These are phyloP conservation scores for Betta splendens DNA, from an alignment of 2,797 vertebrate genomes.

Conservation along the genomic window DNA sequence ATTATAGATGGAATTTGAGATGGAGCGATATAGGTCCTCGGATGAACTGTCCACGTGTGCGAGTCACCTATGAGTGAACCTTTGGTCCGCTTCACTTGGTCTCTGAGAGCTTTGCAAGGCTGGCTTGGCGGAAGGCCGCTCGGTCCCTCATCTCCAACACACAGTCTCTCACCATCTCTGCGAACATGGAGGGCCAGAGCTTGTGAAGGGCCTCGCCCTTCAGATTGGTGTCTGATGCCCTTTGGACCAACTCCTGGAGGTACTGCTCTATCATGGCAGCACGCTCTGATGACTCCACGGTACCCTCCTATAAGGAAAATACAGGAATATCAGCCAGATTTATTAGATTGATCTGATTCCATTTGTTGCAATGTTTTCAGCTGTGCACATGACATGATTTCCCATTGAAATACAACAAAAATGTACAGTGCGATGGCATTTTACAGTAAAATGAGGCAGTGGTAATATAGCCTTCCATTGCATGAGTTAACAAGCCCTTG, in stretches of 20 bases:
- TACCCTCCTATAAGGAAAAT: constrained; percentile 70
- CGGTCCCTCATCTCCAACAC: constrained; percentile 91
- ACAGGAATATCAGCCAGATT: neutral
- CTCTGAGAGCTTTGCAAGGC: constrained; percentile 81
- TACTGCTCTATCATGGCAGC: constrained; percentile 80
- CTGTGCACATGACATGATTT: too few species aligned
- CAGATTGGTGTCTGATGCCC: constrained; percentile 89
- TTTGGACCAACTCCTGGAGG: constrained; percentile 86
- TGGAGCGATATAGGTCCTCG: neutral
- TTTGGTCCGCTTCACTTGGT: constrained; percentile 70
- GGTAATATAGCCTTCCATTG: neutral
- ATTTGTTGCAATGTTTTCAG: too few species aligned
- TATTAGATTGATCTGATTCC: too few species aligned
- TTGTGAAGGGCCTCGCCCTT: constrained; percentile 93
- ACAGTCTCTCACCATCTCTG: constrained; percentile 93
- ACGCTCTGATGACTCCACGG: constrained; percentile 71
- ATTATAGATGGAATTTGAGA: constrained; percentile 36
- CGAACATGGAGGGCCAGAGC: constrained; percentile 95
- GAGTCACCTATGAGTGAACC: constrained; percentile 40
- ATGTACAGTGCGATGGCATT: too few species aligned
- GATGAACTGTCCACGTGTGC: constrained; percentile 42
- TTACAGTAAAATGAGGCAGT: too few species aligned
- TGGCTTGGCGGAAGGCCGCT: constrained; percentile 86
- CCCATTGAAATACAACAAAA: too few species aligned
- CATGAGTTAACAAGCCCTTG: neutral